These are phyloP conservation scores for Crambe crambe DNA, from an alignment of 37 sponge, comb jelly and placozoan species.

Conservation along the genomic window DNA sequence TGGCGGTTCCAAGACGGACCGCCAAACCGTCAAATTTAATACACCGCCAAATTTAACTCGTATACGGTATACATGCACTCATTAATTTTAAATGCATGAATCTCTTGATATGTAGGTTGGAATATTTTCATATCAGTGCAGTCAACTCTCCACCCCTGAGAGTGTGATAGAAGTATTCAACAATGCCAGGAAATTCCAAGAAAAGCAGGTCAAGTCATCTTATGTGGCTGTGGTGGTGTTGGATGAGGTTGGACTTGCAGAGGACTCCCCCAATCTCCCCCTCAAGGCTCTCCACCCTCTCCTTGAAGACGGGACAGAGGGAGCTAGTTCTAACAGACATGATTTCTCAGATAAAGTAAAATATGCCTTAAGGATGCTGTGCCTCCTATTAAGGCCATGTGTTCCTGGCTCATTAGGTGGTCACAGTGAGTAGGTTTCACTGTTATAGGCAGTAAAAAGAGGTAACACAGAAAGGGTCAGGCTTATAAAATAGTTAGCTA, in stretches of 20 bases:
- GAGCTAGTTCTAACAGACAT: conserved; percentile 46
- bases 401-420: too few species aligned
- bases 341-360: conserved; percentile 5
- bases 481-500: too few species aligned
- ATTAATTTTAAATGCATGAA: too few species aligned
- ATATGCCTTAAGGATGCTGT: too few species aligned
- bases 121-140: conserved; percentile 89
- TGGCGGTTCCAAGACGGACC: too few species aligned
- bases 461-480: too few species aligned
- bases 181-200: conserved; percentile 61
- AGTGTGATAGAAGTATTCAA: conserved; percentile 83
- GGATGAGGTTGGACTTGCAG: conserved; percentile 96
- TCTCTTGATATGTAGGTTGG: conserved; percentile 58
- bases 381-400: too few species aligned
- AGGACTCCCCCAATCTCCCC: conserved; percentile 90
- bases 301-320: conserved; percentile 88
- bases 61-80: too few species aligned
- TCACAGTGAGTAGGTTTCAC: too few species aligned
- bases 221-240: conserved; percentile 86
- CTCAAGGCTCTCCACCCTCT: conserved; percentile 93
- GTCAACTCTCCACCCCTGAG: conserved; percentile 83
- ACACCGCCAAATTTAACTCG: too few species aligned
- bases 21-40: too few species aligned
- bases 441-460: too few species aligned
- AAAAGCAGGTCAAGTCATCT: conserved; percentile 42